These are phyloP conservation scores for Vesta saturnalis DNA, from an alignment of 2,888 invertebrate species.

Conservation along the genomic window DNA sequence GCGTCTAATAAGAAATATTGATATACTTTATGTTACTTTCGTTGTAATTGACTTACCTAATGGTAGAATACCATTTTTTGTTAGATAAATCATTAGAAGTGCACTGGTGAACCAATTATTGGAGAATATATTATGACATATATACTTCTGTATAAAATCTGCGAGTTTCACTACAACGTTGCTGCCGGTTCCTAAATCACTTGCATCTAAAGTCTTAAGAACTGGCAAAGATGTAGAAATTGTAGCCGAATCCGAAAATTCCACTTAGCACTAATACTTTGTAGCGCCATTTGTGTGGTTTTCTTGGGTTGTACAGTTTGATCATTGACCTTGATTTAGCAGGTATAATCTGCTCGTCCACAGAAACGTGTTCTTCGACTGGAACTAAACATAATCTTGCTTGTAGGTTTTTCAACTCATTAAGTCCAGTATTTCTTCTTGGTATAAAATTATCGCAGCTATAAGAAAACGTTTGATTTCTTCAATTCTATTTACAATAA, in stretches of 20 bases:
- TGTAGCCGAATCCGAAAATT: constrained; percentile 54
- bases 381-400: no score
- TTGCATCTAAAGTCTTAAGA: constrained; percentile 39
- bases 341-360: constrained; percentile 55
- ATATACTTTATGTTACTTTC: no score
- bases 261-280: constrained; percentile 55
- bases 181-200: constrained; percentile 43
- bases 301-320: constrained; percentile 53
- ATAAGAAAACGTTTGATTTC: no score
- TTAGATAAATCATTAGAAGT: constrained; percentile 18
- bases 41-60: not conserved
- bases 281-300: constrained; percentile 52
- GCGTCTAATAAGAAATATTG: no score
- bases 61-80: constrained; percentile 3
- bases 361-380: constrained; percentile 51
- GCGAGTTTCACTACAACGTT: constrained; percentile 47
- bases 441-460: constrained; percentile 27
- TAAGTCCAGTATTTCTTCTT: constrained; percentile 37
- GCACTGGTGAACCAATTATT: no score
- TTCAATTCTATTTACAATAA: no score
- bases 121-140: no score
- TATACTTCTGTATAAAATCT: constrained; percentile 2
- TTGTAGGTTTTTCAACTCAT: constrained; percentile 47
- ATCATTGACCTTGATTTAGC: constrained; percentile 47
- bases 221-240: constrained; percentile 49